These are phyloP conservation scores for Agrotis exclamationis DNA, from an alignment of 2,888 invertebrate genomes.

Conservation along the genomic window DNA sequence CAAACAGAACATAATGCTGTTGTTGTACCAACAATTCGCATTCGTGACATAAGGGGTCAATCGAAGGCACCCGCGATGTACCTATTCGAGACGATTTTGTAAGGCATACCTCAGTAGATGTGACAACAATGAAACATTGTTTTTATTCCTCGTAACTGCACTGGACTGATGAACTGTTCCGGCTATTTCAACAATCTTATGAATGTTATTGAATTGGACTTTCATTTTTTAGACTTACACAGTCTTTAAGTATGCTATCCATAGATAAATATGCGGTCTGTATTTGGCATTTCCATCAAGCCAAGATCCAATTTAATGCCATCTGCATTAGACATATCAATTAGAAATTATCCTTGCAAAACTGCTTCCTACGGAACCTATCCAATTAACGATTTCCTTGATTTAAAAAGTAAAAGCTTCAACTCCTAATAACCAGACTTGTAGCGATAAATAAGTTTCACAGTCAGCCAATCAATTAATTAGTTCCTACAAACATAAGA, in stretches of 20 bases:
- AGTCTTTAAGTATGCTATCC: not conserved
- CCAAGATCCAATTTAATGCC: not conserved
- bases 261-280: not conserved
- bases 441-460: conserved; percentile 40
- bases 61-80: conserved; percentile 14
- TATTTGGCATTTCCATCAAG: not conserved
- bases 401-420: conserved; percentile 57
- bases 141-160: conserved; percentile 1
- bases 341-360: conserved; percentile 27
- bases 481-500: conserved; percentile 41
- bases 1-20: conserved; percentile 34
- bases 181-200: not conserved
- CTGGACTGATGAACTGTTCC: not conserved
- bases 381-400: conserved; percentile 51
- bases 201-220: not conserved
- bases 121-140: conserved; percentile 46
- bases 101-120: conserved; percentile 16
- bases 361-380: conserved; percentile 25
- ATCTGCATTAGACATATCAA: not conserved
- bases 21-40: conserved; percentile 49
- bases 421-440: conserved; percentile 28
- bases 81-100: conserved; percentile 28
- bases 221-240: not conserved
- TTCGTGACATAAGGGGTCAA: conserved; percentile 53
- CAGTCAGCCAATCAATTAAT: conserved; percentile 39